Evolutionary conservation across 2,113 vertebrate genomes (phyloP), one percentile per base, ranked within the genome.

Genomic region (Ceyx cyanopectus): DNA sequence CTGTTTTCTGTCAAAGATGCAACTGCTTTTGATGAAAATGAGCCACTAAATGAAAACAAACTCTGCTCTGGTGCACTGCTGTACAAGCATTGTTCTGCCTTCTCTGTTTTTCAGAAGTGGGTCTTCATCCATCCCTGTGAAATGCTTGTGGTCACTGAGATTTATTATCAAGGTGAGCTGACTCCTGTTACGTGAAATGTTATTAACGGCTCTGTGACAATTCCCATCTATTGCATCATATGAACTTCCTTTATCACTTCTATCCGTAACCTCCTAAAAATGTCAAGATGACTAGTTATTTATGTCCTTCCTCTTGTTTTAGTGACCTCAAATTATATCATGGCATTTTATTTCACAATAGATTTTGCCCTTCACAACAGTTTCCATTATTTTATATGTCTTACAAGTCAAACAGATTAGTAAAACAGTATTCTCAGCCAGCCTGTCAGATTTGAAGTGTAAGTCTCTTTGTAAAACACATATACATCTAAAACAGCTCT

Each of bases 161-260:
- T 87, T 89, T 91, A 67, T 46, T 26, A 26, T 67, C 69, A 73
- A 92, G 84, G 77, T 79, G 65, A 79, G 53, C 48, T 67, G 66
- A 37, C 45, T 76, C 17, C 54, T 67, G 17, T 78, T 70, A 24
- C 7, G 2, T 81, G 83, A 78, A 85, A 84, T 1, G 1, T 87
- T 80, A 92, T 73, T 87, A 90, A 90, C 45, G 56, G 27, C 30
- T 90, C 83, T 74, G 61, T 82, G 79, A 81, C 51, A 66, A 58
- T 88, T 81, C 68, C 83, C n/a, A 67, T 78, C 51, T 80, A 90
- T 83, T 85, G 68, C 66, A 70, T 72, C 62, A 63, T 17, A 32
- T 54, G 66, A 81, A 72, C 75, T 87, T 72, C 85, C 88, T 82
- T 87, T 76, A 90, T 72, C 70, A 43, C 37, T 82, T 62, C 48